phyloP scores from a whole-genome alignment of 2,888 invertebrate species.

The Hirtodrosophila trivittata region DNA sequence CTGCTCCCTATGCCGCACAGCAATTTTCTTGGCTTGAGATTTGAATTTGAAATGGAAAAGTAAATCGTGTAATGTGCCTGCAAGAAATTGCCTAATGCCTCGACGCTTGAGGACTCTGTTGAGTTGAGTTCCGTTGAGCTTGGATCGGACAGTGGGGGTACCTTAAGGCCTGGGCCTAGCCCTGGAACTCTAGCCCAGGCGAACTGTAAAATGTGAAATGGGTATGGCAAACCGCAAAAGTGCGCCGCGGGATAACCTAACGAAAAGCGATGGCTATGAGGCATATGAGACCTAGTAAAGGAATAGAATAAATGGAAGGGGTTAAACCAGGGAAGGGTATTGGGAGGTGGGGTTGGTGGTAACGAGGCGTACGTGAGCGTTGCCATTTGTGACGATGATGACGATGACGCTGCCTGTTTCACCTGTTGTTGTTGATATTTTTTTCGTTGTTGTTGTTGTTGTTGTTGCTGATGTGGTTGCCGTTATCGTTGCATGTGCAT shows the following conservation, averaged over 20 bases:
- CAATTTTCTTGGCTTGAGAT: constrained; percentile 77
- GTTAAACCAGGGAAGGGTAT: too few species aligned
- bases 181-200: too few species aligned
- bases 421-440: constrained; percentile 64
- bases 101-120: too few species aligned
- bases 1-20: constrained; percentile 50
- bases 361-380: constrained; percentile 72
- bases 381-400: constrained; percentile 67
- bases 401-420: constrained; percentile 42
- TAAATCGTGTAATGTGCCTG: constrained; percentile 78
- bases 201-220: constrained; percentile 11
- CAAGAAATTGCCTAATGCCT: constrained; percentile 77
- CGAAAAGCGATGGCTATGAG: constrained; percentile 67
- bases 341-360: constrained; percentile 13
- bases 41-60: constrained; percentile 75
- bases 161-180: too few species aligned
- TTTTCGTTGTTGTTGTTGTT: constrained; percentile 21
- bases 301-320: constrained; percentile 6
- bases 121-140: too few species aligned
- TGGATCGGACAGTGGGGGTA: too few species aligned
- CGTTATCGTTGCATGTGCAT: constrained; percentile 39
- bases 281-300: constrained; percentile 56
- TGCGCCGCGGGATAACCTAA: constrained; percentile 68
- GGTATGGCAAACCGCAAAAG: constrained; percentile 63
- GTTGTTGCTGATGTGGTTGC: constrained; percentile 9